These are phyloP conservation scores for Siphamia tubifer DNA, from an alignment of 2,113 vertebrate species.

Conservation along the genomic window DNA sequence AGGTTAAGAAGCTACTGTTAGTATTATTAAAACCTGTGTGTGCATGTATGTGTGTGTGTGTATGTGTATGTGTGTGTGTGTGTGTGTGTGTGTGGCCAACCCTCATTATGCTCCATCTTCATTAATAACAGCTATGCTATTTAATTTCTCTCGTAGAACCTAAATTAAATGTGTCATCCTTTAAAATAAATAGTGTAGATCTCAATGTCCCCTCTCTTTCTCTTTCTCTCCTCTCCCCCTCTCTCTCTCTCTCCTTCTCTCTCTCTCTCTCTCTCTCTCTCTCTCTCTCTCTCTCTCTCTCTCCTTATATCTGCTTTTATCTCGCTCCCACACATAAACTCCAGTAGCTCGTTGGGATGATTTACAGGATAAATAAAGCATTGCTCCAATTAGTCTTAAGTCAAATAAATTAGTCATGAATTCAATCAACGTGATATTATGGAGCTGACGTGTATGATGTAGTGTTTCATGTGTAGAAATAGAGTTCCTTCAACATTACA, in stretches of 20 bases:
- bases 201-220: constrained; percentile 31
- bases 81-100: constrained; percentile 23
- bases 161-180: constrained; percentile 74
- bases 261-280: background rate
- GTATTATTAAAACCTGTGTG: too few relatives aligned
- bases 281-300: background rate
- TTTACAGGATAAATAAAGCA: constrained; percentile 79
- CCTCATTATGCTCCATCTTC: constrained; percentile 65
- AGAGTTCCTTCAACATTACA: constrained; percentile 56
- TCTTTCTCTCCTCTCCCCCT: background rate
- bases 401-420: constrained; percentile 82
- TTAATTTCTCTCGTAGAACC: constrained; percentile 70
- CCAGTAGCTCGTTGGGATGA: constrained; percentile 55
- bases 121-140: constrained; percentile 72
- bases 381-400: constrained; percentile 80
- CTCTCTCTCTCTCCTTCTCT: background rate
- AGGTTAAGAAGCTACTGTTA: too few relatives aligned
- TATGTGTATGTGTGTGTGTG: background rate
- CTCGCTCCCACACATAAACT: constrained; percentile 37
- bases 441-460: constrained; percentile 71
- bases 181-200: constrained; percentile 66
- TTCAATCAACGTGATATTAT: constrained; percentile 73
- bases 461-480: constrained; percentile 49
- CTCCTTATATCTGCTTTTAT: constrained; percentile 5
- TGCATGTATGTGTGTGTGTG: background rate